Evolutionary conservation across 2,797 vertebrate species (phyloP).

Genomic region (Bovichtus diacanthus): DNA sequence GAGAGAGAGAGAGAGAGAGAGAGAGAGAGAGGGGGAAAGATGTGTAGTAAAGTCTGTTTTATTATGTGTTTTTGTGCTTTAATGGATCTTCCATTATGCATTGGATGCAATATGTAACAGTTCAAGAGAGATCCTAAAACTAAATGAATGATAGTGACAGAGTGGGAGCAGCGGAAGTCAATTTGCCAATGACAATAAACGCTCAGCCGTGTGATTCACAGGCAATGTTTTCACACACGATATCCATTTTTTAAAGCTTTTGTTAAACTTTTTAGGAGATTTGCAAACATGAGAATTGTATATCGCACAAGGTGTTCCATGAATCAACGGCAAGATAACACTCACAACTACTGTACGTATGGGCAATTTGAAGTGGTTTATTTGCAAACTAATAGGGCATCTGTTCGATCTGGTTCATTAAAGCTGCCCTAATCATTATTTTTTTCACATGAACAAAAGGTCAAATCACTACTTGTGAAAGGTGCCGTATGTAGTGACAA

Average conservation of each 20-base stretch:
- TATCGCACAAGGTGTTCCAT: too few species aligned
- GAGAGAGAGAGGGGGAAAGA: background rate
- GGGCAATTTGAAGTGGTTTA: background rate
- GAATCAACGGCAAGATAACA: background rate
- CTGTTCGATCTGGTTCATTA: background rate
- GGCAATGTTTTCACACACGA: background rate
- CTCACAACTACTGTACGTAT: background rate
- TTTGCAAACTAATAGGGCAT: background rate
- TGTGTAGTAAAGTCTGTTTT: background rate
- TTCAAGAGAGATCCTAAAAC: slow-evolving; percentile 13
- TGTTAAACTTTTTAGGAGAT: background rate
- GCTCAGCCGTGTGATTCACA: background rate
- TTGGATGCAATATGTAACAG: background rate
- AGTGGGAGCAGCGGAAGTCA: background rate
- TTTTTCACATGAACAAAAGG: background rate
- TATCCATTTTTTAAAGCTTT: background rate
- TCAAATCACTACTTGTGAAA: background rate
- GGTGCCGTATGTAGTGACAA: background rate
- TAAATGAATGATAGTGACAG: slow-evolving; percentile 4
- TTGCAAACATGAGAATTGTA: background rate
- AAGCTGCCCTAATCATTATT: background rate
- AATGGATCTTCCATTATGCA: background rate
- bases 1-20: too few species aligned
- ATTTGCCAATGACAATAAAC: background rate
- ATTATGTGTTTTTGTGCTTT: background rate